Percentiles rank a stretch among this genome's conserved stretches.
These are phyloP conservation scores for Patagioenas fasciata DNA, from an alignment of 2,113 vertebrate genomes.

Conservation along the genomic window DNA sequence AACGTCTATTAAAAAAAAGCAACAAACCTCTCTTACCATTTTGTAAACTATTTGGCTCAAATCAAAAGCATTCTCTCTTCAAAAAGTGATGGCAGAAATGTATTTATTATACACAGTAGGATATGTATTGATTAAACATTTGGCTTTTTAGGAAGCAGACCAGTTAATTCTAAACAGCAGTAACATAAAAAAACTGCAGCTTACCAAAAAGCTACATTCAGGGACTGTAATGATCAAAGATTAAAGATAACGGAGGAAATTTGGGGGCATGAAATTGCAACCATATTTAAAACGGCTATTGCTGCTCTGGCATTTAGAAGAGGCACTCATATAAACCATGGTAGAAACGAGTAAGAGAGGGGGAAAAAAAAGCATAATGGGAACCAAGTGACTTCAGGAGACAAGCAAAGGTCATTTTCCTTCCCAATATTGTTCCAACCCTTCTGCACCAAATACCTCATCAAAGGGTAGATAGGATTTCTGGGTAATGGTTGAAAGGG, in stretches of 20 bases:
- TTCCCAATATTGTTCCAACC: constrained; percentile 36
- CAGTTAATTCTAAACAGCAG: constrained; percentile 59
- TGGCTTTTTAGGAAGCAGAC: constrained; percentile 63
- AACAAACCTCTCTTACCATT: constrained; percentile 10
- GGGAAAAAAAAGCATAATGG: neutral
- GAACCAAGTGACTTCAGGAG: constrained; percentile 49
- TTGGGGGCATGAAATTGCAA: constrained; percentile 58
- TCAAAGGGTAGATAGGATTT: constrained; percentile 27
- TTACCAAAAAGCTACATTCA: constrained; percentile 37
- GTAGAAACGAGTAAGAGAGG: constrained; percentile 15
- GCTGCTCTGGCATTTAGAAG: constrained; percentile 52
- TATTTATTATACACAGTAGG: constrained; percentile 53
- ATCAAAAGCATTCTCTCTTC: constrained; percentile 42
- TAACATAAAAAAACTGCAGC: constrained; percentile 60
- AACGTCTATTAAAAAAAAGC: constrained; percentile 2
- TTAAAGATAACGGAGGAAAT: constrained; percentile 66
- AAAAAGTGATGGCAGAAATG: constrained; percentile 43
- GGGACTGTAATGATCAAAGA: constrained; percentile 43
- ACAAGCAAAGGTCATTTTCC: constrained; percentile 67
- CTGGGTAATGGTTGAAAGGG: constrained; percentile 11
- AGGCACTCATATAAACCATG: constrained; percentile 54
- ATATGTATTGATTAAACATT: constrained; percentile 63
- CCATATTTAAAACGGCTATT: constrained; percentile 72
- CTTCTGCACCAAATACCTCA: constrained; percentile 10
- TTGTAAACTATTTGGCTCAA: constrained; percentile 47